Evolutionary conservation across 2,113 vertebrate species (phyloP), one percentile per base, ranked within the genome.

Genomic region (Odontesthes bonariensis): DNA sequence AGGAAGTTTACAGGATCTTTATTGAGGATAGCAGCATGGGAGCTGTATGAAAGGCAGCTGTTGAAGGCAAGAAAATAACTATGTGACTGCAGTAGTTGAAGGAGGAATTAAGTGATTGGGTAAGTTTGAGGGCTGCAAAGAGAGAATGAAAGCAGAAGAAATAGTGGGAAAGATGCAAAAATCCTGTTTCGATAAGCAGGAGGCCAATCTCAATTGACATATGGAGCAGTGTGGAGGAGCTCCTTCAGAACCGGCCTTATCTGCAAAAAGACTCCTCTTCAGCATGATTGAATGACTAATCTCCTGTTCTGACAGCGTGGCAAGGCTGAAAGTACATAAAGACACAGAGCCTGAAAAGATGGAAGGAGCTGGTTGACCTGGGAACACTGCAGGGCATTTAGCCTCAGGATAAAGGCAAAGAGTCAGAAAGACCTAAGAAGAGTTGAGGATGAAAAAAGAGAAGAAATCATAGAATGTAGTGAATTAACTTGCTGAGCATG

Each of bases 251-350:
- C 8, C 4, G 60, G 67, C 66, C 90, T 93, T 93, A 92, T 93
- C 92, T 88, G 81, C 65, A 31, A 80, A 69, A 86, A 42, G 63
- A 84, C 83, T 86, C 69, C 86, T 90, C 87, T 82, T 90, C 85
- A 90, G 85, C 74, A 82, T 92, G 89, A 94, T 89, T 92, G 90
- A 93, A 91, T 92, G 89, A 92, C 84, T 92, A 90, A 90, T 94
- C 90, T 92, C 62, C 70, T 68, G 74, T 85, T 87, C 86, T 89
- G 90, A 93, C 86, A 89, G 84, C 75, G 83, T 81, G 88, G 86
- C 85, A 88, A 87, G 81, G 66, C 75, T 76, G 69, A 85, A 77
- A 81, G 77, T 79, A 83, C 81, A 90, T 70, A 85, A 83, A 85
- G 80, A 88, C 83, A 83, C 77, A 74, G 56, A 74, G 73, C 77